Evolutionary conservation across 1,140 invertebrate species (phyloP), one percentile per base, ranked within the genome.

Genomic region (Pachyrhynchus sulphureomaculatus): DNA sequence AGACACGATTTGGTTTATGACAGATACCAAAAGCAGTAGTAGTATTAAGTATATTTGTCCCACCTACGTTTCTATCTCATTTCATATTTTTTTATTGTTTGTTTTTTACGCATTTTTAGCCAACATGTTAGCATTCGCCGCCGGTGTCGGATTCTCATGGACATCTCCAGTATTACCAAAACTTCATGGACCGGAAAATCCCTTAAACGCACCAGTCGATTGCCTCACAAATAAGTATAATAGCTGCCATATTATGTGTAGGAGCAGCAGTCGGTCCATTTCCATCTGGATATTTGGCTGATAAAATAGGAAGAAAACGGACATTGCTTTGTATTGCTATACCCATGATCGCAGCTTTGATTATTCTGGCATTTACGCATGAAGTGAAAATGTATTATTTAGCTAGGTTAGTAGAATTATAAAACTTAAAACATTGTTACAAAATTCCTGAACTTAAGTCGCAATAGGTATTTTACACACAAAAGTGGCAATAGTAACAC

Each of bases 241-340:
- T 95, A 56, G 88, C 87, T 0, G 89, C 89, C 0, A 75, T 94
- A 9, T 77, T 93, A 52, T 84, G 89, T 0, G 68, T 95, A 9
- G 92, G 92, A 8, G 90, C 90, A 21, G 79, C 91, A 8, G 58
- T 70, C 8, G 71, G 71, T 3, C 66, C 71, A 0, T 66, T 66
- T 21, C 9, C 68, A 1, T 76, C 77, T 18, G 77, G 76, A 3
- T 63, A 68, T 37, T 23, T 75, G 0, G 57, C 76, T 12, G 76
- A 81, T 41, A 72, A 70, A 10, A 69, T 79, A 21, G 80, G 80
- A 0, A 68, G 81, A 62, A 81, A 80, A 58, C 68, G 68, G 12
- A 74, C 78, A 2, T 58, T 81, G 4, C 66, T 80, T n/a, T 66
- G 82, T 1, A 80, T 84, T 1, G 66, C 55, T 20, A 4, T 68